Base-by-base conservation (phyloP, 2,888 invertebrate species). In the Diabrotica balteata region DNA sequence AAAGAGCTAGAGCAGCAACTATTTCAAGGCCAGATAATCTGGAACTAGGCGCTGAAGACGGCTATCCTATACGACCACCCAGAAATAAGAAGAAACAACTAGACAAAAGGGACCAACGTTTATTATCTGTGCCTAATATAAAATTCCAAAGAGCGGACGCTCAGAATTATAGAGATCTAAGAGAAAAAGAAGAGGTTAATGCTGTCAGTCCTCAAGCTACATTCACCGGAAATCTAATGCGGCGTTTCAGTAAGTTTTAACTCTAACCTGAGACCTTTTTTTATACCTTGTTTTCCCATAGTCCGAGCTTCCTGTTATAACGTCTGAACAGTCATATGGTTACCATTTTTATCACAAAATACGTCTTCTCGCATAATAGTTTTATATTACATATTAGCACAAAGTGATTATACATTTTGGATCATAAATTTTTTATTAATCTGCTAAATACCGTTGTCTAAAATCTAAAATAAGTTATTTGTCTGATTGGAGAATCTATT, bases 221-320 rank as follows among this genome's bases (percentile, higher is more conserved):
- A 53, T 90, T 92, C 86, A 90, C 91, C 78, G 91, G 91, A 82
- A 90, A 88, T 87, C 86, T 93, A 78, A 91, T 92, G 87, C 89
- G 93, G 84, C 90, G 93, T 88, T 93, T 93, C 90, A 93, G 94
- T 94, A 93, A 94, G 94, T 94, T 89, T 75, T 73, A 64, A 76
- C 53, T 74, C 67, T 70, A 72, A 63, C 67, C 62, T 53, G 44
- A 52, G 49, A 32, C 53, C 66, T 67, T 60, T 61, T 53, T 63
- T 52, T 53, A 66, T 60, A 58, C 69, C 68, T 52, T 51, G 8
- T 67, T 59, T 17, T 62, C 59, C 62, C 67, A 55, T 60, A 50
- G 54, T 22, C 59, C 58, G 49, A 44, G 43, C 43, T 63, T 32
- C 22, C 55, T 64, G n/a, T 11, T 32, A 42, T 52, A 22, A 44